phyloP scores from a whole-genome alignment of 2,888 invertebrate genomes.

The Mythimna vitellina region DNA sequence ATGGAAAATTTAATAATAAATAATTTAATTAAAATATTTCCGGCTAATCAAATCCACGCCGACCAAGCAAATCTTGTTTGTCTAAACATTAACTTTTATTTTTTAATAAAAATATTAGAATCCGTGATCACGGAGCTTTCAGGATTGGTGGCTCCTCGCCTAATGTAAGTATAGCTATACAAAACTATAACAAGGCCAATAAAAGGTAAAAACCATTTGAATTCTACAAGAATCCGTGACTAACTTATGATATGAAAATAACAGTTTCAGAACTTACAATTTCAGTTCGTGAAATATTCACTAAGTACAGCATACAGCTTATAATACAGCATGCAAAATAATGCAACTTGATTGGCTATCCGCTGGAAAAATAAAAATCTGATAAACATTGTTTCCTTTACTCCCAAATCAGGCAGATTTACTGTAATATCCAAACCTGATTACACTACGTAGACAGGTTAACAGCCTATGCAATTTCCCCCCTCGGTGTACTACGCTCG shows the following conservation, averaged over 20 bases:
- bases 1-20: too few species aligned
- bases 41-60: too few species aligned
- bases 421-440: constrained; percentile 51
- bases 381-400: constrained; percentile 47
- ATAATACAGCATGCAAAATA: constrained; percentile 10
- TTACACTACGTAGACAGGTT: constrained; percentile 57
- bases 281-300: constrained; percentile 8
- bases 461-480: constrained; percentile 51
- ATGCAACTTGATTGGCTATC: constrained; percentile 20
- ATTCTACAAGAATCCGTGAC: background rate
- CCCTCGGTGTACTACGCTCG: constrained; percentile 46
- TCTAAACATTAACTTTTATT: too few species aligned
- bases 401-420: constrained; percentile 53
- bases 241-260: constrained; percentile 12
- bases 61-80: too few species aligned
- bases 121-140: too few species aligned
- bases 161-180: background rate
- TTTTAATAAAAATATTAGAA: too few species aligned
- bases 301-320: constrained; percentile 16
- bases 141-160: too few species aligned
- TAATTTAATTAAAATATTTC: too few species aligned
- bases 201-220: background rate
- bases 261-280: constrained; percentile 4
- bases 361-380: constrained; percentile 44
- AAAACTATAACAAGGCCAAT: background rate